Evolutionary conservation across 2,113 vertebrate species (phyloP), one percentile per base, ranked within the genome.

Genomic region (Oncorhynchus nerka): DNA sequence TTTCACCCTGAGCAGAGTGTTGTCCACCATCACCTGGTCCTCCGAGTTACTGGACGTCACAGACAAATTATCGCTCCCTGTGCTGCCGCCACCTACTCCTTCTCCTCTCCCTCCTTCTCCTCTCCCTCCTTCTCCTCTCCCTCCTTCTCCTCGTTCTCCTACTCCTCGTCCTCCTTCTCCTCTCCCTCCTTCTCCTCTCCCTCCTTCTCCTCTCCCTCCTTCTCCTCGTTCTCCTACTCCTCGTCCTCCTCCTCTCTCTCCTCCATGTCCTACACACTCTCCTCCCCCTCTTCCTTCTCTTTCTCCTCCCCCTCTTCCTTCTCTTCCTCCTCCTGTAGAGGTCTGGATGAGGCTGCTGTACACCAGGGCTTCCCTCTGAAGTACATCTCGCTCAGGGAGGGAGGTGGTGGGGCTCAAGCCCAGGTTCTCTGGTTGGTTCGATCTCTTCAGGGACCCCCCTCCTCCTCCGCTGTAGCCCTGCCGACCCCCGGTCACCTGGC

Each of bases 401-500:
- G 94, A 90, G 62, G 94, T 93, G 75, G 94, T 94, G 62, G 92
- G 93, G 3, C 93, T 94, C 79, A 95, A 55, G 28, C 95, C 94
- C 75, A 97, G 89, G 83, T 90, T 93, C 81, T 97, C 97, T 0
- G 95, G 91, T 3, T 91, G 93, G 69, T 95, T 95, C 86, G 92
- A 86, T 83, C 95, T 93, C 78, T 95, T 93, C 75, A 94, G 80
- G 0, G 93, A 76, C 51, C 88, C 89, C 48, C 94, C 94, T 67
- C 94, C 94, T 74, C 80, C 39, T 45, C 39, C 9, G 9, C 39
- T 80, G 16, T 4, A 62, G 59, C 78, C 86, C 73, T 85, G 77
- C 78, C 93, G 93, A n/a, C 93, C 89, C 2, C 95, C 95, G 0
- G 95, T 95, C 76, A 99, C 95, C 87, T 99, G 97, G 88, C 97